phyloP scores from a whole-genome alignment of 2,888 invertebrate species.

The Andricus quercusramuli region DNA sequence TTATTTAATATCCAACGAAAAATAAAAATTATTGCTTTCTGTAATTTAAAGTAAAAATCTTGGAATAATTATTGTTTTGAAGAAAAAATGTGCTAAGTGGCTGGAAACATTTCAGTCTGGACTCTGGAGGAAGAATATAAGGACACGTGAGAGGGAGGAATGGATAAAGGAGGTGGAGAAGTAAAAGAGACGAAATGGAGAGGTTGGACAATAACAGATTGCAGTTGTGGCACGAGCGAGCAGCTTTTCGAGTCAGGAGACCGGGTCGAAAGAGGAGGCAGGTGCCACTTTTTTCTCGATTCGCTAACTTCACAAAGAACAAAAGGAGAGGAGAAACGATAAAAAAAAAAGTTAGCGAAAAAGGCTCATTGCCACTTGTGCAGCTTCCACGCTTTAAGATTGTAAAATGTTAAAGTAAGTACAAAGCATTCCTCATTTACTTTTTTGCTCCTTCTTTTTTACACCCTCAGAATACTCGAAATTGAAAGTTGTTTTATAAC shows the following conservation, averaged over 20 bases:
- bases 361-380: slow-evolving; percentile 31
- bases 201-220: slow-evolving; percentile 66
- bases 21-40: not conserved
- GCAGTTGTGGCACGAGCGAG: slow-evolving; percentile 70
- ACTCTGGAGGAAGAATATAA: not conserved
- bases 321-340: slow-evolving; percentile 22
- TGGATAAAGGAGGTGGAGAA: slow-evolving; percentile 19
- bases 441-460: not conserved
- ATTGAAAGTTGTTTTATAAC: not conserved
- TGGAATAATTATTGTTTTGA: not conserved
- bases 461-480: not conserved
- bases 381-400: slow-evolving; percentile 33
- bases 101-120: not conserved
- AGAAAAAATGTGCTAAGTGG: not conserved
- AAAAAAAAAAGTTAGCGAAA: slow-evolving; percentile 7
- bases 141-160: slow-evolving; percentile 18
- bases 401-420: not conserved
- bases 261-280: slow-evolving; percentile 67
- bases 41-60: not conserved
- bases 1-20: not conserved
- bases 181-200: slow-evolving; percentile 33
- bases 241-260: slow-evolving; percentile 54
- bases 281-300: slow-evolving; percentile 71
- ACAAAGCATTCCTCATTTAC: not conserved
- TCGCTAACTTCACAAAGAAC: slow-evolving; percentile 41